These are phyloP conservation scores for Hyperoodon ampullatus DNA, from an alignment of 2,113 vertebrate genomes.

Conservation along the genomic window DNA sequence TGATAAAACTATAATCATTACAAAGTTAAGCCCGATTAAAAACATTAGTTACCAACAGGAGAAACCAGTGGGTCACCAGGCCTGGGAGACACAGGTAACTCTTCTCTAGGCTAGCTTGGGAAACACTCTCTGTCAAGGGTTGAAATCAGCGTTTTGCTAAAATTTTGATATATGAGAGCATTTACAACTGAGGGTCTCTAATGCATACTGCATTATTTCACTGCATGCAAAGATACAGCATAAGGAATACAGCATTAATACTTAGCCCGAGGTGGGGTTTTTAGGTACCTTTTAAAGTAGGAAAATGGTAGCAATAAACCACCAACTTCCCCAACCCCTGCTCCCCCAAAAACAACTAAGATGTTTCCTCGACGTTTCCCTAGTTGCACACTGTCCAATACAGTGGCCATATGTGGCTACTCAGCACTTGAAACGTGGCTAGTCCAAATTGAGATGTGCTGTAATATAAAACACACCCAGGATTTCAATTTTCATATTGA, in stretches of 20 bases:
- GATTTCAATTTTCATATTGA: background rate
- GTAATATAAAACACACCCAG: background rate
- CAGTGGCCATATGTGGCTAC: background rate
- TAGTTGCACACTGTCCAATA: background rate
- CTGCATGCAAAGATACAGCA: background rate
- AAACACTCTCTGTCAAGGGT: background rate
- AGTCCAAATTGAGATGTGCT: background rate
- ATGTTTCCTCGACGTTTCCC: background rate
- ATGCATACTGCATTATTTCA: background rate
- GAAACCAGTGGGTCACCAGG: background rate
- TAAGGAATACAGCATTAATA: background rate
- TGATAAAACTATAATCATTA: background rate
- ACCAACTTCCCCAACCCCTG: background rate
- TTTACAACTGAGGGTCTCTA: background rate
- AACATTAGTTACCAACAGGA: background rate
- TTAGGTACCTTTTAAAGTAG: background rate
- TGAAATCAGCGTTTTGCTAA: background rate
- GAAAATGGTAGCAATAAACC: background rate
- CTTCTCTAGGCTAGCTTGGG: background rate
- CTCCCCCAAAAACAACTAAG: background rate
- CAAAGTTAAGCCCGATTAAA: background rate
- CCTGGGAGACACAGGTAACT: background rate
- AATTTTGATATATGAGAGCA: background rate
- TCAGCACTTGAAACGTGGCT: background rate
- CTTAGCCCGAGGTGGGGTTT: background rate